Base-by-base conservation (phyloP, 1,140 invertebrate species). In the Pristionchus pacificus region DNA sequence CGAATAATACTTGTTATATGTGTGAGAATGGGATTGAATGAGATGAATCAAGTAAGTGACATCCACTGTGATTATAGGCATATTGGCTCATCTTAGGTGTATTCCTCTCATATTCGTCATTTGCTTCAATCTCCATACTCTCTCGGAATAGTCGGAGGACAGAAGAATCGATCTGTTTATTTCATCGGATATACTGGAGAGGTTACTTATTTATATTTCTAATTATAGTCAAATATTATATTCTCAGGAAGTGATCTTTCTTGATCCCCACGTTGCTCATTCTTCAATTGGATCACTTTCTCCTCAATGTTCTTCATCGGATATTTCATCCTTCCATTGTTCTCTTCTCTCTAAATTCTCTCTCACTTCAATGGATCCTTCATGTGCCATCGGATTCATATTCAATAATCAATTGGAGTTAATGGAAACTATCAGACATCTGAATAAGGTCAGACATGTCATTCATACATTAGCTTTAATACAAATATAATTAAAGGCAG, bases 251-350 rank as follows among this genome's bases (percentile, higher is more conserved):
- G 84, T 95, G 60, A 92, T 95, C 78, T 91, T 93, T 84, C 84
- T 95, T 71, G 93, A 95, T 86, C 93, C 93, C 14, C 93, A 95
- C 85, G 92, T 93, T 78, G 93, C 91, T 80, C 93, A 95, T 49
- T 49, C 38, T n/a, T n/a, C n/a, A n/a, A 49, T 49, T 10, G 6
- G 38, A 49, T 6, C n/a, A n/a, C n/a, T n/a, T n/a, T 49, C 38
- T 49, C 19, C 38, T 19, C 38, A 10, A 6, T 49, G 6, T 19
- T 10, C 6, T 49, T 49, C 38, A 6, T 49, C 38, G 6, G 19
- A 19, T 49, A 6, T 49, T 10, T 76, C 89, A 77, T 90, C 89
- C 30, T 95, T 91, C 86, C 93, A 94, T 83, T 94, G 92, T 82
- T 87, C 89, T 65, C 91, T 90, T 27, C 91, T 92, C n/a, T 87